Base-by-base conservation (phyloP, 2,888 invertebrate species). In the Spisula subtruncata region DNA sequence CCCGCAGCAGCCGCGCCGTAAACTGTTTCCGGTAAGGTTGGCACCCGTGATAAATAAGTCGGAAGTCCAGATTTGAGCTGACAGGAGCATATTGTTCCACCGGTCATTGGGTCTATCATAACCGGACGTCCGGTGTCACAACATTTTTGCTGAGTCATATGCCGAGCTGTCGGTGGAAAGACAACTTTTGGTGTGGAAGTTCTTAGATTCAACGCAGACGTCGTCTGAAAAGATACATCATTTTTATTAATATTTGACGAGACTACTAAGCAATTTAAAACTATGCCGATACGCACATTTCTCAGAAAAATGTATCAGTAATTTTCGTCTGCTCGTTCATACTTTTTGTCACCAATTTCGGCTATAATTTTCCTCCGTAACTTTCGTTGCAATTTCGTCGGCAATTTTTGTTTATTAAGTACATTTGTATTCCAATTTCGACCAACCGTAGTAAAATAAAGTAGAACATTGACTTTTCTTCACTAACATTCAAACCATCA, bases 71-170 rank as follows among this genome's bases (percentile, higher is more conserved):
- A 82, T 41, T 91, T 91, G 20, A 94, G 80, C 71, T 93, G 93
- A 60, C 94, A 94, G 51, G 93, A 89, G 84, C 94, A 94, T 5
- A 94, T 88, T 0, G 89, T 81, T 41, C 89, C 90, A 0, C 94
- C 93, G 4, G 93, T 93, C 79, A 85, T 83, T 4, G 94, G 93
- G 60, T 94, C 93, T 0, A 93, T 91, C 81, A 93, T 87, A 81
- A 93, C 92, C n/a, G 93, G 92, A 20, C 93, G 92, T 48, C 94
- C 94, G 29, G 93, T 93, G n/a, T 88, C 88, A 32, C 91, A 91
- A 51, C 91, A 91, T 88, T 83, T 75, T 80, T 75, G 83, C 46
- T 75, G 75, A 16, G 87, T 88, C 83, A 88, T 80, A 25, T 75
- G 80, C 1, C 87, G 54, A 1, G 56, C 80, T 29, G 51, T 35